Evolutionary conservation across 2,113 vertebrate species (phyloP), one percentile per base, ranked within the genome.

Genomic region (Paramisgurnus dabryanus): DNA sequence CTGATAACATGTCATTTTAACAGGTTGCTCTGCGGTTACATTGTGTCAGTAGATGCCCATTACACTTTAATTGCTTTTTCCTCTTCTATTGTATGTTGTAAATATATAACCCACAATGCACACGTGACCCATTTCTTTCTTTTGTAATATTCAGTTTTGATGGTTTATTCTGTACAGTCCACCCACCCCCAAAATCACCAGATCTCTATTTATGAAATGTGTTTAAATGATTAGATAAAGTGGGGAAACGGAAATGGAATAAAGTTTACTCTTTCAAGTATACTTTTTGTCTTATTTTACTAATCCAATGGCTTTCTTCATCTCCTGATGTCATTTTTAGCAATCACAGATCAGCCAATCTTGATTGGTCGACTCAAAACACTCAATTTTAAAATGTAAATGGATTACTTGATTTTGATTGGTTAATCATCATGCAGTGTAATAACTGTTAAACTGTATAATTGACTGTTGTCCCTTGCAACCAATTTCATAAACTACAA

Each of bases 1-100:
- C 86, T 85, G 83, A 88, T 85, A 83, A 77, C 84, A 45, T 86
- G 78, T 87, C 84, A 79, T 81, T 61, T 71, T 85, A 76, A 55
- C 81, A 85, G 86, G 82, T 87, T 83, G 87, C 81, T 82, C 86
- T 68, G 75, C 85, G 84, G 83, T 87, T 86, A 80, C 80, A 63
- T 87, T 83, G 86, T 83, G 79, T 89, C 85, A 75, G 76, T 83
- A 84, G 84, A 87, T 67, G 77, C 83, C 80, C 81, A 69, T 83
- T 74, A 87, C 82, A 49, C 45, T 79, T 81, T 82, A 17, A 60
- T 79, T 65, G 27, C 65, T 80, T 85, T 67, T 81, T 68, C 84
- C 3, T 67, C 84, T 91, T 88, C 87, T 88, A 82, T 66, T 88
- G 86, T 87, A 77, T 90, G 87, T 87, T 88, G 86, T 88, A 90